These are phyloP conservation scores for Peromyscus melanophrys DNA, from an alignment of 2,797 vertebrate genomes.

Conservation along the genomic window DNA sequence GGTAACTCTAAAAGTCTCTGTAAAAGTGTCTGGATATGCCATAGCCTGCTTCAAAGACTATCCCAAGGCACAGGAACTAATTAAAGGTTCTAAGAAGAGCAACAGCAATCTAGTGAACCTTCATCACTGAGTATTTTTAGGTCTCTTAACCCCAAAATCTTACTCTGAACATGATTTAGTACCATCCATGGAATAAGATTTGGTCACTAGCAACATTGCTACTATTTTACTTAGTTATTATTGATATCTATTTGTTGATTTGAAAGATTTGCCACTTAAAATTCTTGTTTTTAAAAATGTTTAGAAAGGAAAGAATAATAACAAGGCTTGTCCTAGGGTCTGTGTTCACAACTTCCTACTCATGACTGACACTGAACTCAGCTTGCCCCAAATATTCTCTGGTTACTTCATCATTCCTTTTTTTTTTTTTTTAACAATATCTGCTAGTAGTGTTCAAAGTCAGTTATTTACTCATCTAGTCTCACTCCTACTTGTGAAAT, in stretches of 20 bases:
- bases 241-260: conserved; percentile 26
- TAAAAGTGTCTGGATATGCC: neutral
- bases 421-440: neutral
- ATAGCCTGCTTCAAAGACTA: neutral
- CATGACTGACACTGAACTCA: neutral
- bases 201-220: conserved; percentile 36
- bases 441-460: neutral
- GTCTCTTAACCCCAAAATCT: conserved; percentile 29
- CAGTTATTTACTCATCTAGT: neutral
- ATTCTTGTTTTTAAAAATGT: conserved; percentile 57
- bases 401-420: neutral
- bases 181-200: neutral
- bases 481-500: neutral
- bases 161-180: conserved; percentile 55
- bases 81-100: neutral
- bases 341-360: neutral
- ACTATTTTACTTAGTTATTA: neutral
- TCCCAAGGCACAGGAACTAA: neutral
- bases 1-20: neutral
- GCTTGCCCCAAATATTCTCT: neutral
- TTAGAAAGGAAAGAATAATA: conserved; percentile 9
- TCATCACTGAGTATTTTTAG: neutral
- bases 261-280: conserved; percentile 41
- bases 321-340: neutral
- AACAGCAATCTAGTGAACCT: neutral